Percentiles rank a stretch among this genome's conserved stretches.
phyloP scores from a whole-genome alignment of 2,888 invertebrate species.

The Protodeltote pygarga region DNA sequence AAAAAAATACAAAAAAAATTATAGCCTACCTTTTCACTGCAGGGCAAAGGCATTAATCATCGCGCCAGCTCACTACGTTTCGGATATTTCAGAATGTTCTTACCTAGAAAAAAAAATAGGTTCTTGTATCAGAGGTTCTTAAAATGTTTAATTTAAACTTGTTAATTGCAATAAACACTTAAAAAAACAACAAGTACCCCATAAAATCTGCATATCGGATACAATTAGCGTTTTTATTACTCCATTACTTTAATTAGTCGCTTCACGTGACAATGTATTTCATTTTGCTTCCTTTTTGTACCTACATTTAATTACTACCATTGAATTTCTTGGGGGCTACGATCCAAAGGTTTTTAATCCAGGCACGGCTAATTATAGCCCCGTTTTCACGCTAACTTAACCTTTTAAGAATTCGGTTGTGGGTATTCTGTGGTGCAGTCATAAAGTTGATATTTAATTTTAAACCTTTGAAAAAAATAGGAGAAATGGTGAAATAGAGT shows the following conservation, averaged over 20 bases:
- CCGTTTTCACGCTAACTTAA: conserved; percentile 39
- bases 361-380: conserved; percentile 41
- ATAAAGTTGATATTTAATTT: conserved; percentile 24
- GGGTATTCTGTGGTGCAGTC: conserved; percentile 28
- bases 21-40: no score
- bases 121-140: not conserved
- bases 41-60: no score
- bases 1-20: no score
- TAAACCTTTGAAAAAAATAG: no score
- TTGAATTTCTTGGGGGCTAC: conserved; percentile 57
- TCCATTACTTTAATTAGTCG: conserved; percentile 49
- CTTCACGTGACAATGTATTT: conserved; percentile 56
- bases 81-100: no score
- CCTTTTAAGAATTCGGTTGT: conserved; percentile 35
- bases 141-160: not conserved
- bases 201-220: conserved; percentile 31
- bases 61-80: no score
- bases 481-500: not conserved
- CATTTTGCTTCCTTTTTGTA: conserved; percentile 54
- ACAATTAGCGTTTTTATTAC: conserved; percentile 29
- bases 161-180: not conserved
- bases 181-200: conserved; percentile 2
- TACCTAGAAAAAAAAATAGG: no score
- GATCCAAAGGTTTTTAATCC: conserved; percentile 52
- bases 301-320: conserved; percentile 65